Conservation (phyloP, 2,113 vertebrate genomes). For the Platycercus adscitus region DNA sequence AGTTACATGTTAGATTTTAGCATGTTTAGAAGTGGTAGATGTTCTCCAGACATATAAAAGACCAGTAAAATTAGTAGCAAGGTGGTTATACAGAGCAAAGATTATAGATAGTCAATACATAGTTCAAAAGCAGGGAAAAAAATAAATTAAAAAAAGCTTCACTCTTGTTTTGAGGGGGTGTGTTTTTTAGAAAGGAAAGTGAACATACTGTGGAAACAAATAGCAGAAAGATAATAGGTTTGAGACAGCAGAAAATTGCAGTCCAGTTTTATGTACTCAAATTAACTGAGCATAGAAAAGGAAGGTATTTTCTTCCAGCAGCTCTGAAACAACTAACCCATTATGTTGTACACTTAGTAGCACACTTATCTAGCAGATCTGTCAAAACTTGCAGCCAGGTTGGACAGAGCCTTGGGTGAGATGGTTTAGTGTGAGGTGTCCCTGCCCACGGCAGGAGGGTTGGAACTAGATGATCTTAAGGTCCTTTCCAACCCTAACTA, state of each 20-base stretch:
- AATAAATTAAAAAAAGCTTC: not conserved
- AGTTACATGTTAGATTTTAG: not conserved
- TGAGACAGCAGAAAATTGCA: not conserved
- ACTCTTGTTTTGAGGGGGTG: not conserved
- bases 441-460: too few relatives aligned
- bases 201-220: not conserved
- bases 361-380: not conserved
- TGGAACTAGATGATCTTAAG: too few relatives aligned
- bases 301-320: not conserved
- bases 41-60: not conserved
- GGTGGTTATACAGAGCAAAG: not conserved
- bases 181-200: not conserved
- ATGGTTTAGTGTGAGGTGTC: too few relatives aligned
- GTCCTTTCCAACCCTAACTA: too few relatives aligned
- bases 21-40: not conserved
- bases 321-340: not conserved
- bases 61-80: not conserved
- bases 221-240: not conserved
- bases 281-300: not conserved
- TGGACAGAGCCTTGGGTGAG: too few relatives aligned
- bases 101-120: not conserved
- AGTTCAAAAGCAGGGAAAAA: not conserved
- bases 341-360: not conserved
- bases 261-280: not conserved
- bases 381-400: not conserved